Base-by-base conservation (phyloP, 2,888 invertebrate species). In the Leptinotarsa tumamoca region DNA sequence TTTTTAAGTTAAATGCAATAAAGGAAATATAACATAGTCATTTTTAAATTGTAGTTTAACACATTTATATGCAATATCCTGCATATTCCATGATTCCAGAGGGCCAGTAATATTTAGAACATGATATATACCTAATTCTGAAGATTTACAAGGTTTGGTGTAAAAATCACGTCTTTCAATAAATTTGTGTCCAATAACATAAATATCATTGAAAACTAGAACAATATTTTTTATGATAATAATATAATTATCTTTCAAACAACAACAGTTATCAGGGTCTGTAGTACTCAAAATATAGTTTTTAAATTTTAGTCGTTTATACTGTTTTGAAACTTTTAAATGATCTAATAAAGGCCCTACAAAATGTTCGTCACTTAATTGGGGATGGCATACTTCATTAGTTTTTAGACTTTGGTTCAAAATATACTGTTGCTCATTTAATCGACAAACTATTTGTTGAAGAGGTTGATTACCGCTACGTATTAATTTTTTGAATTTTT, bases 111-210 rank as follows among this genome's bases (percentile, higher is more conserved):
- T 67, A 49, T 67, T 67, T 14, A n/a, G 43, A 67, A 67, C 67
- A 49, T 49, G 33, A 67, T 73, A 68, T 67, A 73, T 68, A 67
- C 73, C 73, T 21, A 73, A 68, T 73, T 54, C 67, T 67, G 73
- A 73, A n/a, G 73, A 73, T 33, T 73, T 58, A 68, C 73, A 73
- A 50, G 68, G 73, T 21, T 27, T 68, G 14, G 54, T 43, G 58
- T 68, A 68, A 68, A 73, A 73, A 68, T 68, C 56, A 43, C 23
- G 54, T 67, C 58, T 67, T 33, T 23, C 10, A 54, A 68, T 58
- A 18, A 67, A 73, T 73, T 68, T 49, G 56, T 68, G n/a, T 54
- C 68, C 73, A 61, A 73, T 56, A 56, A 73, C 49, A 61, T 61
- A 56, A n/a, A 14, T 43, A 50, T 71, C 63, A 7, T 33, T 50